phyloP scores from a whole-genome alignment of 2,113 vertebrate species.

The Stictonetta naevosa region DNA sequence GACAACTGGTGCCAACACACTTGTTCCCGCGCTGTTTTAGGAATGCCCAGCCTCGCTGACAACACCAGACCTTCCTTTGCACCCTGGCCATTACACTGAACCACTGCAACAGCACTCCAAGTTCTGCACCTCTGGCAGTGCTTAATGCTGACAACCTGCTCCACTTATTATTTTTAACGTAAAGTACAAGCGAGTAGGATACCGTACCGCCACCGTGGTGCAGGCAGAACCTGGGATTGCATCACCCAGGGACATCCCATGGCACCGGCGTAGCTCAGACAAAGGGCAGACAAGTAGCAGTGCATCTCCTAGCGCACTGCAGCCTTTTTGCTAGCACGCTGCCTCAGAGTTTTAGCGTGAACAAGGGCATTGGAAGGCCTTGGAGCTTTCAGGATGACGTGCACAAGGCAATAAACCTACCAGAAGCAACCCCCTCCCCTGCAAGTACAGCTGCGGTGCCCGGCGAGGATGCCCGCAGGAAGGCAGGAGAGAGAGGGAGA shows the following conservation, averaged over 20 bases:
- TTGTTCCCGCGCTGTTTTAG: not conserved
- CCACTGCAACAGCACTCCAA: not conserved
- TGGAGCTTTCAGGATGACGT: not conserved
- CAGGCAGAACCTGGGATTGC: not conserved
- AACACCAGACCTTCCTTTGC: not conserved
- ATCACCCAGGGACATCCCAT: not conserved
- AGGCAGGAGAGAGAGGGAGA: not conserved
- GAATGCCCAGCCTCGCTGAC: not conserved
- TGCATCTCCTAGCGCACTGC: not conserved
- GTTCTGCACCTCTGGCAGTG: not conserved
- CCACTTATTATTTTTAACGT: not conserved
- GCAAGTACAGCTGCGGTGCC: not conserved
- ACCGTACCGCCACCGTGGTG: not conserved
- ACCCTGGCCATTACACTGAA: not conserved
- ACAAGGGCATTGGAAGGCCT: not conserved
- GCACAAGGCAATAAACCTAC: fast-evolving
- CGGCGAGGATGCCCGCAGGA: not conserved
- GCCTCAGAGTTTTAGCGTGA: not conserved
- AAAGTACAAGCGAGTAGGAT: not conserved
- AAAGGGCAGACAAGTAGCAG: not conserved
- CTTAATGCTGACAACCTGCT: not conserved
- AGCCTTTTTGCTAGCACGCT: not conserved
- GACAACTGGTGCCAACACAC: not conserved
- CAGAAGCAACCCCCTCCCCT: not conserved
- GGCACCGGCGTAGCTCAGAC: not conserved